A percentile compares a stretch with the other conserved stretches of the same genome.
Evolutionary conservation across 2,888 invertebrate species (phyloP).

Genomic region (Esperia sulphurella): DNA sequence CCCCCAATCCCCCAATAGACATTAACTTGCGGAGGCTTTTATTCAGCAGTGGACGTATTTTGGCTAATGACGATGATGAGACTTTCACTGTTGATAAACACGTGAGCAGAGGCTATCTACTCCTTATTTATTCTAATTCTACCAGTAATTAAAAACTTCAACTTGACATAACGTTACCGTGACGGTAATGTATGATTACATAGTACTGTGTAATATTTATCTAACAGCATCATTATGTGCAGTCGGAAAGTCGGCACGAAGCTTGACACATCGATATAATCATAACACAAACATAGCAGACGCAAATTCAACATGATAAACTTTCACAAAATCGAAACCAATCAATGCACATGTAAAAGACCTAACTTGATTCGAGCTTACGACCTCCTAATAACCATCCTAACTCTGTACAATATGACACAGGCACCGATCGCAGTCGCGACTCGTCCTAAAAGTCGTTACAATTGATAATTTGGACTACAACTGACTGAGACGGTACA

Average conservation of each 20-base stretch:
- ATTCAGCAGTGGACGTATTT: too few relatives aligned
- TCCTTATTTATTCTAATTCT: too few relatives aligned
- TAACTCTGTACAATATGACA: slow-evolving; percentile 49
- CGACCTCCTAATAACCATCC: slow-evolving; percentile 28
- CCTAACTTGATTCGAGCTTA: slow-evolving; percentile 48
- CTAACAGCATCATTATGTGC: neutral
- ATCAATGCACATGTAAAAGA: slow-evolving; percentile 32
- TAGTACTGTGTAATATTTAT: too few relatives aligned
- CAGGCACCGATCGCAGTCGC: slow-evolving; percentile 31
- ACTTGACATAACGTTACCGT: too few relatives aligned
- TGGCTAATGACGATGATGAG: too few relatives aligned
- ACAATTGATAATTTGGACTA: slow-evolving; percentile 32
- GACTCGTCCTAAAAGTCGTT: slow-evolving; percentile 16
- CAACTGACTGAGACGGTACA: slow-evolving; percentile 2
- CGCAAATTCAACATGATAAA: slow-evolving; percentile 37
- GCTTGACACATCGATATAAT: slow-evolving; percentile 32
- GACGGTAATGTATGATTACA: too few relatives aligned
- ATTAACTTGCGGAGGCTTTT: too few relatives aligned
- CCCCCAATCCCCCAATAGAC: too few relatives aligned
- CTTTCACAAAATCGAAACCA: slow-evolving; percentile 32
- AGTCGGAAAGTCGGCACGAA: slow-evolving; percentile 15
- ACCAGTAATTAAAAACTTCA: too few relatives aligned
- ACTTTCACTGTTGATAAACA: too few relatives aligned
- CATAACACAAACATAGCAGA: slow-evolving; percentile 29
- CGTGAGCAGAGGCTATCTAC: too few relatives aligned